phyloP scores from a whole-genome alignment of 1,140 invertebrate species.

The Drosophila nasuta region DNA sequence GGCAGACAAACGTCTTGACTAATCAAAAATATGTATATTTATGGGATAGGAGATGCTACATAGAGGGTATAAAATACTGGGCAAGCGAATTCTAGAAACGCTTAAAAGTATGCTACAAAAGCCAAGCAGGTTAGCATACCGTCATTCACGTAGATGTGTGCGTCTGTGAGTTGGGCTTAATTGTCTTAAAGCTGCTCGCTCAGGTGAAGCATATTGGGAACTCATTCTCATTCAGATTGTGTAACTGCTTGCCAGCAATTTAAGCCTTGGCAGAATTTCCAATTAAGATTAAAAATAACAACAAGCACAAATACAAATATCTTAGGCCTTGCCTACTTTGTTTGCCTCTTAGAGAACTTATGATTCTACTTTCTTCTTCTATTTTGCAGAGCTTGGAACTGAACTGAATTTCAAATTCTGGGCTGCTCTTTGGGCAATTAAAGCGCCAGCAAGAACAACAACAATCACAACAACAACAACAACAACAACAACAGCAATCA shows the following conservation, averaged over 20 bases:
- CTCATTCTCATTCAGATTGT: constrained; percentile 5
- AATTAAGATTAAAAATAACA: constrained; percentile 68
- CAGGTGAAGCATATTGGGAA: constrained; percentile 28
- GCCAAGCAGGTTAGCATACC: not conserved
- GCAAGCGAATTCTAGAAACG: not conserved
- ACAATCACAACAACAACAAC: constrained; percentile 32
- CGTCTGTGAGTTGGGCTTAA: constrained; percentile 37
- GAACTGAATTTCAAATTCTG: constrained; percentile 7
- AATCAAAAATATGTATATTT: too few species aligned
- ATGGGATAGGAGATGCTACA: too few species aligned
- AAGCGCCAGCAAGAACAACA: constrained; percentile 26
- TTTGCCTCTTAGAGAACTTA: not conserved
- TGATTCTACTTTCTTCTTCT: constrained; percentile 41
- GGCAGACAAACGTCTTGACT: too few species aligned
- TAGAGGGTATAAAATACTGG: not conserved
- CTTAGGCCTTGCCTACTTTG: constrained; percentile 10
- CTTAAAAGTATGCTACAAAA: constrained; percentile 48
- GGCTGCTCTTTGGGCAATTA: constrained; percentile 22
- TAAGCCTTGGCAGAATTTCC: constrained; percentile 50
- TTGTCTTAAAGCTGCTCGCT: constrained; percentile 45
- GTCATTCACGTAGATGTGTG: too few species aligned
- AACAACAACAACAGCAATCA: constrained; percentile 27
- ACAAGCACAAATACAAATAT: constrained; percentile 32
- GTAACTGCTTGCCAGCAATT: constrained; percentile 31
- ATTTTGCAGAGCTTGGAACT: constrained; percentile 51